A percentile compares a stretch with the other conserved stretches of the same genome.
Conservation (phyloP, 2,888 invertebrate genomes). For the Halictus quadricinctus region DNA sequence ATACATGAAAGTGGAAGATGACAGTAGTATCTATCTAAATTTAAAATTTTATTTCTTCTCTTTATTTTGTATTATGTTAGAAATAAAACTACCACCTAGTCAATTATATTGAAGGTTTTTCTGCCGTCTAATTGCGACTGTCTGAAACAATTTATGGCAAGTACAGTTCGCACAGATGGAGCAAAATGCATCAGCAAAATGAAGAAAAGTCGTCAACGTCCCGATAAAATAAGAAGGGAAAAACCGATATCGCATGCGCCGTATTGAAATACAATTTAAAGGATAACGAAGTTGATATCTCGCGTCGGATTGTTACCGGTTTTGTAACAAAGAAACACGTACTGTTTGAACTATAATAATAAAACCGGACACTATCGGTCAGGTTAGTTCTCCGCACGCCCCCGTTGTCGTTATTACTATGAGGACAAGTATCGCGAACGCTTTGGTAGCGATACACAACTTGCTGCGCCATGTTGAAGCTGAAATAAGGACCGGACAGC, state of each 20-base stretch:
- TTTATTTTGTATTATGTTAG: too few relatives aligned
- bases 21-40: too few relatives aligned
- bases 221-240: not conserved
- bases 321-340: slow-evolving; percentile 31
- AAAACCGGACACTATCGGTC: slow-evolving; percentile 22
- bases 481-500: not conserved
- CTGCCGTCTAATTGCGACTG: not conserved
- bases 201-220: not conserved
- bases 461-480: not conserved
- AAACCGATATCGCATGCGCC: not conserved
- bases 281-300: slow-evolving; percentile 29
- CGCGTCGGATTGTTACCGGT: slow-evolving; percentile 10
- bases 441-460: slow-evolving; percentile 22
- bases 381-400: slow-evolving; percentile 22
- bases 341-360: slow-evolving; percentile 20
- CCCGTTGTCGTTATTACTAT: slow-evolving; percentile 29
- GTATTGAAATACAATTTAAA: slow-evolving; percentile 10
- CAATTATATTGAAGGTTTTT: not conserved
- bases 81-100: too few relatives aligned
- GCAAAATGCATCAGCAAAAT: not conserved
- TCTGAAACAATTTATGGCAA: not conserved
- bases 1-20: too few relatives aligned
- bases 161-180: not conserved
- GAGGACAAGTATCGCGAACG: slow-evolving; percentile 31
- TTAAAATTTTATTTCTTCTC: too few relatives aligned